Percentiles rank a stretch among this genome's conserved stretches.
Evolutionary conservation across 2,113 vertebrate species (phyloP).

Genomic region (Mirounga angustirostris): DNA sequence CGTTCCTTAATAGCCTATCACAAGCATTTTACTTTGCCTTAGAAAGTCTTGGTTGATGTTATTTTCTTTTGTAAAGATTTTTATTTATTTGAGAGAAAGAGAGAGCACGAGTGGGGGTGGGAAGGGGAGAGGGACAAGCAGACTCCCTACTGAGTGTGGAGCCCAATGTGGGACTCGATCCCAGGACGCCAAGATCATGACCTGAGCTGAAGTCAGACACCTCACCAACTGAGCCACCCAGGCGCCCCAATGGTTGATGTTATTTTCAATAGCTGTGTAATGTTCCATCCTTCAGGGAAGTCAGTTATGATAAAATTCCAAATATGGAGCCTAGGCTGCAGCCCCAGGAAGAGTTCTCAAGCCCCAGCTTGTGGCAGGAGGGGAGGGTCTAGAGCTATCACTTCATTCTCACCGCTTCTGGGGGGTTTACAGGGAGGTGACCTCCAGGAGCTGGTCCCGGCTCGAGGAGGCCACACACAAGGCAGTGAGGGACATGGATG

Average conservation of each 20-base stretch:
- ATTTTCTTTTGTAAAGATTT: no score
- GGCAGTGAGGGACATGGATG: no score
- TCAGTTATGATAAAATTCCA: not conserved
- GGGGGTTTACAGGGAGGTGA: not conserved
- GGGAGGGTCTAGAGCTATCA: not conserved
- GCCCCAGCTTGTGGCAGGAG: not conserved
- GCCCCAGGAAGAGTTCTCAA: not conserved
- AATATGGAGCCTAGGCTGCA: not conserved
- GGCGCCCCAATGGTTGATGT: not conserved
- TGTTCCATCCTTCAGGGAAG: not conserved
- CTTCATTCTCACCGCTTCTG: not conserved
- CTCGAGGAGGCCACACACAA: not conserved
- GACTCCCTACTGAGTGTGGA: no score
- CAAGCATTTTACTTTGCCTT: not conserved
- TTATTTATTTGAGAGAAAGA: no score
- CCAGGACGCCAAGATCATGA: no score
- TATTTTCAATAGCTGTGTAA: not conserved
- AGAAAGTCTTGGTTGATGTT: not conserved
- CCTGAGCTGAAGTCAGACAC: no score
- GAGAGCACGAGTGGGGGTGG: no score
- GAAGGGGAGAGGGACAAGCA: no score
- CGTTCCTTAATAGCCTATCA: not conserved
- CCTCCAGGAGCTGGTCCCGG: not conserved
- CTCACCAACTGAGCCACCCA: no score
- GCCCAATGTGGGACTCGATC: no score